Percentiles rank a stretch among this genome's conserved stretches.
Evolutionary conservation across 2,888 invertebrate species (phyloP).

Genomic region (Leptinotarsa tumamoca): DNA sequence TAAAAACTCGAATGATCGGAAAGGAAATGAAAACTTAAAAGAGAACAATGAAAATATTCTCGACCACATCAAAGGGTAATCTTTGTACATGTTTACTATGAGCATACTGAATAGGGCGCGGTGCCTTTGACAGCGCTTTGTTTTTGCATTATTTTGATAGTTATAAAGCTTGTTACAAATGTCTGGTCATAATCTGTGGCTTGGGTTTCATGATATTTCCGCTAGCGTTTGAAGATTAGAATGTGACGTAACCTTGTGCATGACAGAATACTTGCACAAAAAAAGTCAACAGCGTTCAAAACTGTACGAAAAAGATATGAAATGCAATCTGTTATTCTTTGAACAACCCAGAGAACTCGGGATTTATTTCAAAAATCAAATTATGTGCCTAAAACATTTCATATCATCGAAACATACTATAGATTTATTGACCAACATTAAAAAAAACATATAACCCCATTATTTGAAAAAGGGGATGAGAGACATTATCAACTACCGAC

Average conservation of each 20-base stretch:
- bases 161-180: constrained; percentile 35
- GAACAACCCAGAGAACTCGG: no score
- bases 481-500: no score
- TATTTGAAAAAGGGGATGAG: no score
- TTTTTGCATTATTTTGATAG: constrained; percentile 36
- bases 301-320: no score
- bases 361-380: no score
- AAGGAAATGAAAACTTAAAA: constrained; percentile 34
- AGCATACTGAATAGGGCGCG: constrained; percentile 32
- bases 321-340: no score
- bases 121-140: constrained; percentile 33
- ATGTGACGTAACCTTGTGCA: background rate
- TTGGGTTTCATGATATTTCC: background rate
- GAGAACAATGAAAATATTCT: constrained; percentile 41
- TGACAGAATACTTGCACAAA: no score
- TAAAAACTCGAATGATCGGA: background rate
- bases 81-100: constrained; percentile 40
- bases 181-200: constrained; percentile 24
- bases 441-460: no score
- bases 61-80: constrained; percentile 47
- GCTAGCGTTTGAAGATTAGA: background rate
- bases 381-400: no score
- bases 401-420: no score
- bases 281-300: no score
- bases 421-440: no score